Evolutionary conservation across 2,888 invertebrate species (phyloP), one percentile per base, ranked within the genome.

Genomic region (Hypercompe scribonia): DNA sequence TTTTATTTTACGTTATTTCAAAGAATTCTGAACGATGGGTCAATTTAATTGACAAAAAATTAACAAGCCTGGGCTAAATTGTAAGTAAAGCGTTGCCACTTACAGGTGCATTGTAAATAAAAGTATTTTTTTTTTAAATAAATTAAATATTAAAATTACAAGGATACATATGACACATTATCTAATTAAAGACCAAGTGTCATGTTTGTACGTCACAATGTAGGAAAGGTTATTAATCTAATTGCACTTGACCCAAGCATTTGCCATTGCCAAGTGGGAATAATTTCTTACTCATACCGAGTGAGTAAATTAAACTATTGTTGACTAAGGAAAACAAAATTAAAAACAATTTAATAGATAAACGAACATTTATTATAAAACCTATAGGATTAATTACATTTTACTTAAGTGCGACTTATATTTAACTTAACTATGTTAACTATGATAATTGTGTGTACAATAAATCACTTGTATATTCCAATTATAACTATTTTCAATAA

Each of bases 291-390:
- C 68, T 50, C 21, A 68, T 31, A 11, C 28, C 21, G 3, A 3
- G 64, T 34, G 21, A 1, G 1, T 7, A 36, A 13, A 65, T 13
- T 34, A 33, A 36, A n/a, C 36, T 65, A 24, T 65, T 24, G 10
- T 33, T 36, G 10, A n/a, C 11, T 33, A 21, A 34, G n/a, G 10
- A n/a, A n/a, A 36, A 24, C n/a, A 65, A 68, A 68, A 68, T 34
- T 10, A 10, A 33, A 64, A 65, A 54, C 54, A 39, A 71, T 13
- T n/a, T 58, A 39, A 58, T 76, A 67, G 72, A 80, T 82, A 81
- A 86, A 84, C 74, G 83, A 86, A 86, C 86, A 86, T 86, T 86
- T 86, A 86, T 84, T 80, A 83, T 73, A 86, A 86, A 86, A 86
- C 77, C 78, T 83, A 84, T 72, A 54, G 67, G 24, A 78, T 76